A percentile compares a stretch with the other conserved stretches of the same genome.
Conservation (phyloP, 2,888 invertebrate species). For the Cephus rjabovi region DNA sequence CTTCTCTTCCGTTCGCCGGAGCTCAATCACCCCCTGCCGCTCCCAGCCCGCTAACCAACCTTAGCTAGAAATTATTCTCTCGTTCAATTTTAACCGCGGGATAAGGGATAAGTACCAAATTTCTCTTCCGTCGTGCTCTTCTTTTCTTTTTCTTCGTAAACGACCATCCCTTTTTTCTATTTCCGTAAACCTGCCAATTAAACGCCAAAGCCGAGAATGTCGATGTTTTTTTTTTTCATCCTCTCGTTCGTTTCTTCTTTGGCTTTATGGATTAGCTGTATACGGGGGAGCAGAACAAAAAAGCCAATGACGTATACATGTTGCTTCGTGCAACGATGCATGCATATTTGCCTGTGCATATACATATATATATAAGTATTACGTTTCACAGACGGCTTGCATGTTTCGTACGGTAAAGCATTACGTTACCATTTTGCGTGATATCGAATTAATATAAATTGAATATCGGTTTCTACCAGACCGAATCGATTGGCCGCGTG, state of each 20-base stretch:
- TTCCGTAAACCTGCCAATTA: background rate
- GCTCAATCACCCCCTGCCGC: slow-evolving; percentile 2
- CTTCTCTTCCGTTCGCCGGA: background rate
- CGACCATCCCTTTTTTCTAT: background rate
- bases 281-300: background rate
- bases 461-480: background rate
- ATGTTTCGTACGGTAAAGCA: background rate
- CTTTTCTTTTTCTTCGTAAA: background rate
- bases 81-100: slow-evolving; percentile 45
- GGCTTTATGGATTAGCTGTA: background rate
- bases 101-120: slow-evolving; percentile 42
- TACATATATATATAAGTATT: background rate
- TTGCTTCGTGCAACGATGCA: background rate
- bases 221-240: background rate
- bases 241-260: background rate
- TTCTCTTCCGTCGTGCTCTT: slow-evolving; percentile 16
- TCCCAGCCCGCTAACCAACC: slow-evolving; percentile 16
- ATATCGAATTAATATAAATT: background rate
- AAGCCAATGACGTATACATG: background rate
- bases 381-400: background rate
- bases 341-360: background rate
- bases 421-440: background rate
- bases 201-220: background rate
- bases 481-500: background rate
- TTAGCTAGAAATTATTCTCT: slow-evolving; percentile 37